Conservation (phyloP, 2,888 invertebrate genomes). For the Idaea aversata region DNA sequence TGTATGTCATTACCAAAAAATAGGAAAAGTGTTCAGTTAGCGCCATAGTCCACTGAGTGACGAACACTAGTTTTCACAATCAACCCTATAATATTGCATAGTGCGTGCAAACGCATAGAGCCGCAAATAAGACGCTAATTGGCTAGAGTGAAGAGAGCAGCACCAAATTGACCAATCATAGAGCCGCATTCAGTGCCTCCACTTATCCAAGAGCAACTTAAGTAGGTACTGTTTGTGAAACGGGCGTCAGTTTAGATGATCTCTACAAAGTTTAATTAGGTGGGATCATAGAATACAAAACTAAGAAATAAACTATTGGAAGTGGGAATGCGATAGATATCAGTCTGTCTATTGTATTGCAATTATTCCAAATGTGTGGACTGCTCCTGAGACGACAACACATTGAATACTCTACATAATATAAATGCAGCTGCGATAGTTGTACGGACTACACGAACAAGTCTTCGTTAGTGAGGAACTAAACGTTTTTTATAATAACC, state of each 20-base stretch:
- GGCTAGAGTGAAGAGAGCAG: too few species aligned
- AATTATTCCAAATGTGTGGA: slow-evolving; percentile 43
- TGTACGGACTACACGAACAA: slow-evolving; percentile 21
- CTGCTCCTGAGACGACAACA: slow-evolving; percentile 28
- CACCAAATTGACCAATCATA: too few species aligned
- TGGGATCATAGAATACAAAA: slow-evolving; percentile 56
- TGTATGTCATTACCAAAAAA: background rate
- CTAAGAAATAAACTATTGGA: slow-evolving; percentile 40
- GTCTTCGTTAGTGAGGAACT: slow-evolving; percentile 29
- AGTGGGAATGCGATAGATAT: slow-evolving; percentile 53
- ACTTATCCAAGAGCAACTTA: too few species aligned
- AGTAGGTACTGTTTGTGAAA: too few species aligned
- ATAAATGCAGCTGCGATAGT: slow-evolving; percentile 33
- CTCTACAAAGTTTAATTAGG: slow-evolving; percentile 41
- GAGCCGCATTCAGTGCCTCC: too few species aligned
- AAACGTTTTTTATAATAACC: slow-evolving; percentile 23
- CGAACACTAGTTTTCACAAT: too few species aligned
- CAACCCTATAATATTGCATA: too few species aligned
- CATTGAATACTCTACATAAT: slow-evolving; percentile 27
- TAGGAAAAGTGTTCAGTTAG: too few species aligned
- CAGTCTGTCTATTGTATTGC: slow-evolving; percentile 38
- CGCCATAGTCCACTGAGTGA: too few species aligned
- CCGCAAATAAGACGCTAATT: too few species aligned
- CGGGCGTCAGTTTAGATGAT: background rate
- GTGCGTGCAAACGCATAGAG: too few species aligned